Evolutionary conservation across 2,888 invertebrate species (phyloP), one percentile per base, ranked within the genome.

Genomic region (Pterostichus madidus): DNA sequence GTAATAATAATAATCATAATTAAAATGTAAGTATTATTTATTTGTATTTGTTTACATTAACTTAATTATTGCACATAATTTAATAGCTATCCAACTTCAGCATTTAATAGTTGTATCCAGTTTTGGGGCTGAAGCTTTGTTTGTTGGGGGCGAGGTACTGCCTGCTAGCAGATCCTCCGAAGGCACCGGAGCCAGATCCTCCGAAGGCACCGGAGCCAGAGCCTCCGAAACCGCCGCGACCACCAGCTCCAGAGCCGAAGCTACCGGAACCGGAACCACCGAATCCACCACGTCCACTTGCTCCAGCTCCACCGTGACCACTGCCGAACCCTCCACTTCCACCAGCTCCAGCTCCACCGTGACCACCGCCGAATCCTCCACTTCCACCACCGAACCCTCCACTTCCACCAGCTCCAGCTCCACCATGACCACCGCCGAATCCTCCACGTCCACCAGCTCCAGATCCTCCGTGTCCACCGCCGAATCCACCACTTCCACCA

Each of bases 21-120:
- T 49, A 49, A n/a, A 49, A 49, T 49, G 49, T 17, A 56, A 56
- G 13, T 7, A 71, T 17, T 71, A 71, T 71, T 71, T 71, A 71
- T 44, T 71, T 44, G 44, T 39, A 39, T 39, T 39, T 39, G 39
- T 39, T 8, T 44, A n/a, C 17, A 71, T 71, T 46, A 71, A 71
- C 44, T 75, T 75, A 75, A 52, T 39, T 4, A 75, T 73, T 44
- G 49, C 15, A 31, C 64, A 75, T 32, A 75, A 52, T 75, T 75
- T 52, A 52, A 64, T 1, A 39, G 39, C 49, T 59, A 10, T 10
- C 5, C 59, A 75, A 76, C 73, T 52, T 78, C 83, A 83, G 24
- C 15, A 49, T 68, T 84, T 84, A 85, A 83, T 85, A 85, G 15
- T 84, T 84, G 78, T 85, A 85, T 46, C 85, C 85, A 52, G 84